phyloP scores from a whole-genome alignment of 2,113 vertebrate species.

The Oncorhynchus gorbuscha region DNA sequence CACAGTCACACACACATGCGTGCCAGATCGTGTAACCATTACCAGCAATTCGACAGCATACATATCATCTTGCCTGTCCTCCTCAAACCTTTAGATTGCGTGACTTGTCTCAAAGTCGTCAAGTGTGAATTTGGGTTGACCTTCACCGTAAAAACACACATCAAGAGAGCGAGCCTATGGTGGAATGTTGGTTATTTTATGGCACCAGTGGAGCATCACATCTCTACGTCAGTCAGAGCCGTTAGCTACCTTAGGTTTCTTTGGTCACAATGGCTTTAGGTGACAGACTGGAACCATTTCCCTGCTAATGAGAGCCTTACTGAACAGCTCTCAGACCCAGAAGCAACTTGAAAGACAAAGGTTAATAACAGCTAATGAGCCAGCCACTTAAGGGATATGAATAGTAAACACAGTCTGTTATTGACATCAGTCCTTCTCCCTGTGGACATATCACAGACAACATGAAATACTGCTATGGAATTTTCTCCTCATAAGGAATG shows the following conservation, averaged over 20 bases:
- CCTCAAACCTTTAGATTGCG: slow-evolving; percentile 11
- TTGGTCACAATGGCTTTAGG: slow-evolving; percentile 1
- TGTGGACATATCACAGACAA: slow-evolving; percentile 23
- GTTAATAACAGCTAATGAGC: slow-evolving; percentile 18
- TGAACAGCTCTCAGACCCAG: slow-evolving; percentile 2
- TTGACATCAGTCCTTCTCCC: background rate
- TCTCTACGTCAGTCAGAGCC: background rate
- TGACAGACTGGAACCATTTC: background rate
- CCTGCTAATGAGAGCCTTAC: background rate
- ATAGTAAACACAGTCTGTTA: slow-evolving; percentile 2
- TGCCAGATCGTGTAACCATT: background rate
- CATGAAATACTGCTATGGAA: slow-evolving; percentile 24
- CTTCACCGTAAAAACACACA: background rate
- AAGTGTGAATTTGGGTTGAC: background rate
- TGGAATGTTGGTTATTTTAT: slow-evolving; percentile 2
- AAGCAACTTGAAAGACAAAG: background rate
- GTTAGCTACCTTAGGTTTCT: background rate
- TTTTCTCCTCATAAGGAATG: slow-evolving; percentile 56
- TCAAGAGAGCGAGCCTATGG: background rate
- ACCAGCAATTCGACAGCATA: background rate
- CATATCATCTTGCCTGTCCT: slow-evolving; percentile 8
- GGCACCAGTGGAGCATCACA: background rate
- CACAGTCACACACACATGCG: slow-evolving; percentile 2
- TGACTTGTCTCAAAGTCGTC: slow-evolving; percentile 1
- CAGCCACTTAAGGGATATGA: slow-evolving; percentile 17